phyloP scores from a whole-genome alignment of 2,797 vertebrate genomes.

The Liasis olivaceus region DNA sequence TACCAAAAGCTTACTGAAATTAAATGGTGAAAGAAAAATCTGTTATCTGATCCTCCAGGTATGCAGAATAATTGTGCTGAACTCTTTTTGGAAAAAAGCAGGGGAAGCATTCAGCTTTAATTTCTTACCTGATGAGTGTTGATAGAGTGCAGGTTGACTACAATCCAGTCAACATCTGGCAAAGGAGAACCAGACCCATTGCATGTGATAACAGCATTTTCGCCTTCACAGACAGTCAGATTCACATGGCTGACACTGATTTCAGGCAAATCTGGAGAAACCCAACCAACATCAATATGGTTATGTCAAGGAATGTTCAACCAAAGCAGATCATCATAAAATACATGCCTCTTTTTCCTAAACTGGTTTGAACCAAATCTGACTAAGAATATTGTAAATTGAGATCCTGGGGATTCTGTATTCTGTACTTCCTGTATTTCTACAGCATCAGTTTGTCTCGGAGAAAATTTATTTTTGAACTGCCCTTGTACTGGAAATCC shows the following conservation, averaged over 20 bases:
- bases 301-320: not conserved
- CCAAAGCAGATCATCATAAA: not conserved
- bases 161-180: conserved; percentile 97
- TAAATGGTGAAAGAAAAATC: not conserved
- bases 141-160: conserved; percentile 90
- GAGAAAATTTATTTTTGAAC: not conserved
- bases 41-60: not conserved
- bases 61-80: not conserved
- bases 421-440: not conserved
- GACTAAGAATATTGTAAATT: not conserved
- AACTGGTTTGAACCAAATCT: not conserved
- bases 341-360: not conserved
- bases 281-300: not conserved
- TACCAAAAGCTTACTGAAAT: not conserved
- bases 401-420: not conserved
- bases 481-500: not conserved
- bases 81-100: not conserved
- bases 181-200: conserved; percentile 91
- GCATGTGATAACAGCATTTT: conserved; percentile 93
- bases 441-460: no score
- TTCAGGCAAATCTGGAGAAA: conserved; percentile 87
- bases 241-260: conserved; percentile 95
- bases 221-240: conserved; percentile 89
- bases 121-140: conserved; percentile 91
- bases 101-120: accelerated